Base-by-base conservation (phyloP, 2,888 invertebrate species). In the Diarsia mendica region DNA sequence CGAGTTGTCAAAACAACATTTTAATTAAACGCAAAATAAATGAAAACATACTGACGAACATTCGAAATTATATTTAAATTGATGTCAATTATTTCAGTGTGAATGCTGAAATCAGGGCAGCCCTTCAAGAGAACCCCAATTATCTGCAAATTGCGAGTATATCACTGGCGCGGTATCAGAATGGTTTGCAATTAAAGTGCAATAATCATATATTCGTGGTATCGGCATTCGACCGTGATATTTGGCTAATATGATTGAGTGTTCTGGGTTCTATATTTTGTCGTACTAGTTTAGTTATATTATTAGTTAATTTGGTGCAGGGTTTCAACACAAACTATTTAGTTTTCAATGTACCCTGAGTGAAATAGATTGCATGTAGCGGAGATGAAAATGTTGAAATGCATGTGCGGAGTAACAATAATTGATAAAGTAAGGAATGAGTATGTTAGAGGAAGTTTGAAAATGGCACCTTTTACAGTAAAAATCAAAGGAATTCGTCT, bases 111-210 rank as follows among this genome's bases (percentile, higher is more conserved):
- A 72, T 60, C 75, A 67, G 51, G 60, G 13, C 70, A 51, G 33
- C 55, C 46, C 51, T 72, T 23, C 64, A 49, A 49, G 39, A 53
- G 64, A 67, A 67, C 61, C 69, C 69, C 67, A 79, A 79, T 64
- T 67, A 75, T 72, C 72, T 55, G 60, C 63, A 72, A 69, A 84
- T 72, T 70, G n/a, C n/a, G n/a, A n/a, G n/a, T n/a, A 28, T 55
- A 76, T 80, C 64, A 75, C 55, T n/a, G 60, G 49, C 11, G 8
- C 60, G 15, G 23, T 71, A 79, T 70, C 86, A 49, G 53, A 72
- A 86, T 68, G 69, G 51, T 28, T 67, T 33, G 79, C 72, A 55
- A 84, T 77, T 72, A 72, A 63, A 79, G n/a, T 67, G 64, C 67
- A 84, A 85, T 81, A 63, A 80, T 65, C 72, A 55, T 77, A 72